Evolutionary conservation across 2,888 invertebrate genomes (phyloP).

Genomic region (Protonemura montana): DNA sequence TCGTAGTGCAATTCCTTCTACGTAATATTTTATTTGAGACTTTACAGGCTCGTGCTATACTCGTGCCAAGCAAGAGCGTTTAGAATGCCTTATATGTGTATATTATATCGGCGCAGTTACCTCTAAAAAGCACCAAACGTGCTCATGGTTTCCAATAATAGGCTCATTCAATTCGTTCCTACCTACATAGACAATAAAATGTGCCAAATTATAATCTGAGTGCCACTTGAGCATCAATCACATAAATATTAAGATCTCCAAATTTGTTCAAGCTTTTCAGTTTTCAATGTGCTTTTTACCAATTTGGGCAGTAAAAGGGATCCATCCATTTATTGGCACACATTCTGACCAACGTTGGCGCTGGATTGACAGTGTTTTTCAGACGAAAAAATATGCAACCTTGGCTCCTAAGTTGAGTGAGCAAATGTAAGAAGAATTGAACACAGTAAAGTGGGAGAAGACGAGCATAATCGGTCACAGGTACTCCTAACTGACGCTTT

Average conservation of each 20-base stretch:
- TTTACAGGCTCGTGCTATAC: neutral
- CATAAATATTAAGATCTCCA: neutral
- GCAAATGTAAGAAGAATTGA: conserved; percentile 36
- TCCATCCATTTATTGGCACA: no score
- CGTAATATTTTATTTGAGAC: neutral
- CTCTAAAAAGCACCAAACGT: neutral
- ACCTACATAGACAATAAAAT: neutral
- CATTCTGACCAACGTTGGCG: no score
- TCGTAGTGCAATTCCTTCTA: conserved; percentile 12
- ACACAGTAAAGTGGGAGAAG: conserved; percentile 36
- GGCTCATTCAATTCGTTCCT: neutral
- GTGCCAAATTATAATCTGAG: neutral
- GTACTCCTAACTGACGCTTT: no score
- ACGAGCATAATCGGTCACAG: neutral
- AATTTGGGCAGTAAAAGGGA: no score
- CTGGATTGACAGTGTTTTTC: no score
- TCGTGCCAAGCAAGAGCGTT: neutral
- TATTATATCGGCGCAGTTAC: neutral
- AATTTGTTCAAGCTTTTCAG: neutral
- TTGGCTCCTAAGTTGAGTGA: no score
- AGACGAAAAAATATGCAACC: no score
- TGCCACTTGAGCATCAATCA: neutral
- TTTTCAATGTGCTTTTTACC: neutral
- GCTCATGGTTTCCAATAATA: neutral
- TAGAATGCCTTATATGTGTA: neutral